Evolutionary conservation across 23 tunicate species (phyloP).

Genomic region (Diplosoma virens): DNA sequence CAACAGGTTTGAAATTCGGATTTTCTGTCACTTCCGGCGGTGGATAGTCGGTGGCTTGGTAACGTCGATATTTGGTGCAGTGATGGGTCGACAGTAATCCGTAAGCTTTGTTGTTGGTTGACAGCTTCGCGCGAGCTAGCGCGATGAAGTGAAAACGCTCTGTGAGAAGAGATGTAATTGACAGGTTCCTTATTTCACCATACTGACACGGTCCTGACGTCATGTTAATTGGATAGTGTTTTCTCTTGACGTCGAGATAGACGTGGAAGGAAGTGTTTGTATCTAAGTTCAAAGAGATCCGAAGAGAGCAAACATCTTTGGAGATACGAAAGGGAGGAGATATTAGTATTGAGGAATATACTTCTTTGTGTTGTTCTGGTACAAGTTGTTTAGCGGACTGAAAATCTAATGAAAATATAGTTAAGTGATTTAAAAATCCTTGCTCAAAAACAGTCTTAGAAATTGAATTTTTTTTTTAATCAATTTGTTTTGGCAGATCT

Average conservation of each 20-base stretch:
- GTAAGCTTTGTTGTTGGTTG: not conserved
- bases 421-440: no score
- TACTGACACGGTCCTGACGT: constrained; percentile 15
- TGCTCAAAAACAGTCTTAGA: no score
- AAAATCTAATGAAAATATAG: no score
- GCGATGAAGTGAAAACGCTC: not conserved
- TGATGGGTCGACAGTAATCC: constrained; percentile 34
- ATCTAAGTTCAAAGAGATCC: constrained; percentile 7
- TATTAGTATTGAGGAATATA: constrained; percentile 12
- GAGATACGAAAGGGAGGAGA: constrained; percentile 23
- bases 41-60: not conserved
- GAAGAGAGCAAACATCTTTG: not conserved
- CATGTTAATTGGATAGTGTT: not conserved
- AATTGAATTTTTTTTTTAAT: no score
- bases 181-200: not conserved
- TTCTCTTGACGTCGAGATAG: not conserved
- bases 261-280: not conserved
- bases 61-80: constrained; percentile 8
- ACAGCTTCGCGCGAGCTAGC: not conserved
- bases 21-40: not conserved
- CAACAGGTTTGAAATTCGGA: constrained; percentile 1
- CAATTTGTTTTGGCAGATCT: no score
- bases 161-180: not conserved
- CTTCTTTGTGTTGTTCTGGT: not conserved
- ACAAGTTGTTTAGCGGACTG: not conserved